phyloP scores from a whole-genome alignment of 1,140 invertebrate genomes.

The Macrobrachium nipponense region DNA sequence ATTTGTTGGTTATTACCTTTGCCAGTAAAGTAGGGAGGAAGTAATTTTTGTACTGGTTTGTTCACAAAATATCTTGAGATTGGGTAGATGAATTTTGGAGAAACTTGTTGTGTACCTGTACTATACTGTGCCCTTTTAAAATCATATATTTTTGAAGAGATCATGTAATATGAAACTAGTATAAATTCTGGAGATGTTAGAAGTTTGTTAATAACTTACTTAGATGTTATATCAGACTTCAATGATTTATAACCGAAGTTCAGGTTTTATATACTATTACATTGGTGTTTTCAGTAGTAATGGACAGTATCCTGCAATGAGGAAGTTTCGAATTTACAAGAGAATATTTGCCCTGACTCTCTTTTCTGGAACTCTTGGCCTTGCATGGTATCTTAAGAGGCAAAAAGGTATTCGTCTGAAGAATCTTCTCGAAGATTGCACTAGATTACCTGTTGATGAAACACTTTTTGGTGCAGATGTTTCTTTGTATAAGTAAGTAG shows the following conservation, averaged over 20 bases:
- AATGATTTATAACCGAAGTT: not conserved
- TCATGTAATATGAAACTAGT: too few species aligned
- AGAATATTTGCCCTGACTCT: conserved; percentile 44
- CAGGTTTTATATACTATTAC: not conserved
- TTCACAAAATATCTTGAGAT: too few species aligned
- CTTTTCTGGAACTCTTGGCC: conserved; percentile 28
- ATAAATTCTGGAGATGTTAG: too few species aligned
- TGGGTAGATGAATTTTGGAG: too few species aligned
- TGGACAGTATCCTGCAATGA: conserved; percentile 16
- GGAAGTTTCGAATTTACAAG: conserved; percentile 38
- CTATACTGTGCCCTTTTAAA: too few species aligned
- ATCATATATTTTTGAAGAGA: too few species aligned
- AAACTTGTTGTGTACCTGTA: too few species aligned
- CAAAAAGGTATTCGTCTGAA: conserved; percentile 35
- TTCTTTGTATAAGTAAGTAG: conserved; percentile 39
- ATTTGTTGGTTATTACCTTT: too few species aligned
- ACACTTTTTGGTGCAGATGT: conserved; percentile 47
- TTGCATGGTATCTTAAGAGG: conserved; percentile 49
- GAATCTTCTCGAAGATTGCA: conserved; percentile 36
- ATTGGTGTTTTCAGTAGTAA: not conserved
- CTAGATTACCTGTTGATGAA: conserved; percentile 41
- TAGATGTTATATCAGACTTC: too few species aligned
- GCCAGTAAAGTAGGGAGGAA: too few species aligned
- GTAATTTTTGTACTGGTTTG: too few species aligned
- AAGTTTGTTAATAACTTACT: too few species aligned